Conservation (phyloP, 2,797 vertebrate species). For the Xiphorhynchus erythropygius region DNA sequence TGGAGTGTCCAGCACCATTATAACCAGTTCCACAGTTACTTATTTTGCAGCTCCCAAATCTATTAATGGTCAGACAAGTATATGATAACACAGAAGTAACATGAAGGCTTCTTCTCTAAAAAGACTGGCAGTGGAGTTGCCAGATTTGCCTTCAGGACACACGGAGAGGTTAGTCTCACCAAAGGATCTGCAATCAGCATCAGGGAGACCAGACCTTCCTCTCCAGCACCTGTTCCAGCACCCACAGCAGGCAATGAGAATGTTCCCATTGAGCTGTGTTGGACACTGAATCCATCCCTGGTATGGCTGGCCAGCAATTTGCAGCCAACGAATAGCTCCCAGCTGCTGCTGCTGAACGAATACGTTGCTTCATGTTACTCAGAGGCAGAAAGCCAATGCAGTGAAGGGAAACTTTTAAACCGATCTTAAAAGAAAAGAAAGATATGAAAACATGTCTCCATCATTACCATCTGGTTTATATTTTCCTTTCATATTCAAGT, state of each 20-base stretch:
- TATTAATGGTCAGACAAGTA: background rate
- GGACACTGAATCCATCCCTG: background rate
- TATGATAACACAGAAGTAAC: background rate
- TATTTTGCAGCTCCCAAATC: background rate
- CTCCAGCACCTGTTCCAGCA: background rate
- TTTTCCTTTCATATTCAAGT: slow-evolving; percentile 53
- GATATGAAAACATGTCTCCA: slow-evolving; percentile 82
- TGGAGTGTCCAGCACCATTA: slow-evolving; percentile 25
- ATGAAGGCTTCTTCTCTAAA: background rate
- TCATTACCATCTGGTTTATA: slow-evolving; percentile 85
- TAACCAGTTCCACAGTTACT: slow-evolving; percentile 33
- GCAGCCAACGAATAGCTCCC: background rate
- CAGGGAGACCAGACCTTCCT: background rate
- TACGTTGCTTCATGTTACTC: slow-evolving; percentile 81
- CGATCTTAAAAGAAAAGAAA: slow-evolving; percentile 80
- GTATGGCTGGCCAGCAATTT: background rate
- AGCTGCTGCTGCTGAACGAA: slow-evolving; percentile 36
- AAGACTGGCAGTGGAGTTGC: background rate
- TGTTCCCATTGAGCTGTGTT: background rate
- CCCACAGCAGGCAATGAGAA: background rate
- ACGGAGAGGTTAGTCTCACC: background rate
- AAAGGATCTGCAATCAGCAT: background rate
- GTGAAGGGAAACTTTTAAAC: slow-evolving; percentile 86
- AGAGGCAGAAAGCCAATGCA: slow-evolving; percentile 76
- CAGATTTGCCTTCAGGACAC: background rate